Evolutionary conservation across 2,113 vertebrate species (phyloP), one percentile per base, ranked within the genome.

Genomic region (Xenotilapia caudafasciata): DNA sequence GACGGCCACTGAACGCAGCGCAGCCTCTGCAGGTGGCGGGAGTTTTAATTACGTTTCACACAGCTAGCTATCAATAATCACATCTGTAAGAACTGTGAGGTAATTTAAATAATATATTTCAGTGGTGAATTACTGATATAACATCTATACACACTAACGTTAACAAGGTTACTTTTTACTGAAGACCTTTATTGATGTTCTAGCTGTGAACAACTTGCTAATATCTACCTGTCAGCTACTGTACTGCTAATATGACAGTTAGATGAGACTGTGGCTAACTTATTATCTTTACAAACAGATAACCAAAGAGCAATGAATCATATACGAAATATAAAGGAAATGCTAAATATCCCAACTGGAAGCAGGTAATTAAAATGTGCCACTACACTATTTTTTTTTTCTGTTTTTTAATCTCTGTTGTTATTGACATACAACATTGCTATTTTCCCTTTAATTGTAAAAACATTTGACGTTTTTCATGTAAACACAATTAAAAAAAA

Each of bases 301-400:
- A 42, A 70, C 12, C 8, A 5, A 33, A 80, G 26, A 42, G 2
- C 55, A 89, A 98, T 99, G 98, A 98, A 97, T 91, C 92, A 98
- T 6, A 6, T 97, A 21, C 98, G 96, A 97, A 99, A 96, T 90
- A 96, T 98, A 85, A 99, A 98, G 93, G 98, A 99, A 80, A 97
- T 98, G 95, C 88, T 99, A 90, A 97, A 83, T 90, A 96, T 96
- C 26, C 96, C 97, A 0, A 90, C 94, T 62, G 95, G 94, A 89
- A 91, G 90, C 0, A 97, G 97, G 98, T 98, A 93, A 90, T 94
- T 90, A 70, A 73, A 73, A 26, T 73, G 38, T 45, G 26, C 14
- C 51, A 49, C 5, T 49, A 7, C 47, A 40, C 11, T 0, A 19
- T 53, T 38, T 2, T 33, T 33, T 1, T 60, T 23, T 56, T 2